phyloP scores from a whole-genome alignment of 2,797 vertebrate species.

The Euthynnus affinis region DNA sequence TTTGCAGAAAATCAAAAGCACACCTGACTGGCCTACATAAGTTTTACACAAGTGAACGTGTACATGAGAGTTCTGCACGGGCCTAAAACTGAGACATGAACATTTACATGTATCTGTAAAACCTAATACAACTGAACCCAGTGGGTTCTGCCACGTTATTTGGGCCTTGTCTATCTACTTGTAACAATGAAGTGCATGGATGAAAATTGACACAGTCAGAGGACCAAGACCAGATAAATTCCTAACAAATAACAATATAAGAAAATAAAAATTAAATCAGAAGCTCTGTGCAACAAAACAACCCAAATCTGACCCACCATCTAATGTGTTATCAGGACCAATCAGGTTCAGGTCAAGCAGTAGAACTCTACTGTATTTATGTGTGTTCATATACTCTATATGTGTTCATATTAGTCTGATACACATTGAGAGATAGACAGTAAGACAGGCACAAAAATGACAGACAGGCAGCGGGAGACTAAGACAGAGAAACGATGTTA shows the following conservation, averaged over 20 bases:
- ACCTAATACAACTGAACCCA: not conserved
- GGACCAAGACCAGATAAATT: not conserved
- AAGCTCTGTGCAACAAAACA: not conserved
- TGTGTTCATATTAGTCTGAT: not conserved
- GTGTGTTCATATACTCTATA: not conserved
- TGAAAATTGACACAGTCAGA: not conserved
- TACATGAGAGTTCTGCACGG: not conserved
- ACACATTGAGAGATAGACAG: not conserved
- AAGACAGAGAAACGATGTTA: not conserved
- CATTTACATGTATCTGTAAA: not conserved
- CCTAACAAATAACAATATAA: not conserved
- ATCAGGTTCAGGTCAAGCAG: no score
- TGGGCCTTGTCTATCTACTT: not conserved
- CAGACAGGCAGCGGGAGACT: not conserved
- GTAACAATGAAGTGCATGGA: not conserved
- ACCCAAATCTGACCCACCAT: not conserved
- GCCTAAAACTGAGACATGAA: not conserved
- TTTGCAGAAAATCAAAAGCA: conserved; percentile 10
- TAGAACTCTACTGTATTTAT: not conserved
- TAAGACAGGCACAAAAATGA: not conserved
- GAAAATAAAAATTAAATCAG: not conserved
- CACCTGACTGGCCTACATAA: not conserved
- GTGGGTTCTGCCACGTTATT: not conserved
- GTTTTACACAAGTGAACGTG: not conserved
- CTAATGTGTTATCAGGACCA: not conserved